phyloP scores from a whole-genome alignment of 2,113 vertebrate genomes.

The Melanotaenia duboulayi region DNA sequence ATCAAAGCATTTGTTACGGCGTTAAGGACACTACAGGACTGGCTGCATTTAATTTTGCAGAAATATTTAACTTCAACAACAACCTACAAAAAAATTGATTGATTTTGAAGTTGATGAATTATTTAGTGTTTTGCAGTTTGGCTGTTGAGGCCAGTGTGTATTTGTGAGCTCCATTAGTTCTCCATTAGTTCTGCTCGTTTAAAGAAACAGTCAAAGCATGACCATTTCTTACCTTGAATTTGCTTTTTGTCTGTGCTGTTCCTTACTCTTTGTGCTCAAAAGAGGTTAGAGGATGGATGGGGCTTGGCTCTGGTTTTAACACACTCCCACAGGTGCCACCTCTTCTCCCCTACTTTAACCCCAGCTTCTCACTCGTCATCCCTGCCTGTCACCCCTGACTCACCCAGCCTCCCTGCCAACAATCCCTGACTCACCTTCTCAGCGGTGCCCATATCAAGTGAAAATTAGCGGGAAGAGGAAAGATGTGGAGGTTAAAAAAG shows the following conservation, averaged over 20 bases:
- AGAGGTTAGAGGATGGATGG: neutral
- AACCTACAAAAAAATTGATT: slow-evolving; percentile 52
- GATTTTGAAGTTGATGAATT: slow-evolving; percentile 55
- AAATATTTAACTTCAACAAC: slow-evolving; percentile 21
- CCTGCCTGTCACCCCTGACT: slow-evolving; percentile 61
- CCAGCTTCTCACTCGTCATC: neutral
- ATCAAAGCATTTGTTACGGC: no score
- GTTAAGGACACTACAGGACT: neutral
- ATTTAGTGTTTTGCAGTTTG: slow-evolving; percentile 58
- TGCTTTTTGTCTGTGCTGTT: neutral
- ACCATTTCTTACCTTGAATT: neutral
- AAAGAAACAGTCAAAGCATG: slow-evolving; percentile 18
- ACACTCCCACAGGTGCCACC: slow-evolving; percentile 40
- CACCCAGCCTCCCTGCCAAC: slow-evolving; percentile 65
- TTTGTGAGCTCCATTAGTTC: slow-evolving; percentile 23
- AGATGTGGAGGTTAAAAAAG: slow-evolving; percentile 28
- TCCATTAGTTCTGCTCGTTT: slow-evolving; percentile 16
- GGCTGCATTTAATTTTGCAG: neutral
- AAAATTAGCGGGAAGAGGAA: slow-evolving; percentile 17
- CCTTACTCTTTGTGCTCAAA: neutral
- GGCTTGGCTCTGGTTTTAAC: slow-evolving; percentile 40
- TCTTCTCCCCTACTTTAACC: slow-evolving; percentile 25
- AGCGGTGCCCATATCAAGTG: slow-evolving; percentile 66
- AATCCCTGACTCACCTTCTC: slow-evolving; percentile 72
- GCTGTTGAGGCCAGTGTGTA: slow-evolving; percentile 27